phyloP scores from a whole-genome alignment of 2,797 vertebrate species.

The Pipistrellus pipistrellus region DNA sequence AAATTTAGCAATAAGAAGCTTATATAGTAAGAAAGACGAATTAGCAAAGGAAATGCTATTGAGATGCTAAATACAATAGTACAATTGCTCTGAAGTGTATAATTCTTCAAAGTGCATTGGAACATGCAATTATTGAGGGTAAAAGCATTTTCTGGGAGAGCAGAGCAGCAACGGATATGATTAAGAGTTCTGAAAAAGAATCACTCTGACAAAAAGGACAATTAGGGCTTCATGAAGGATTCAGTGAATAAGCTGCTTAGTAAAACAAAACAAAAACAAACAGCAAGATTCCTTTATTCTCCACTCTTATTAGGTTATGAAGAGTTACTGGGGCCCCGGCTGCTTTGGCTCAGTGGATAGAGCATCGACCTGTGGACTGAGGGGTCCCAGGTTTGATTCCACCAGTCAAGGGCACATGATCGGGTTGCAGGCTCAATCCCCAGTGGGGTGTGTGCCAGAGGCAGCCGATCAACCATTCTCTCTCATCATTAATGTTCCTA shows the following conservation, averaged over 20 bases:
- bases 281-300: not conserved
- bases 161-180: not conserved
- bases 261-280: conserved; percentile 12
- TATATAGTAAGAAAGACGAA: conserved; percentile 2
- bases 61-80: not conserved
- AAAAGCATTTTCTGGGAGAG: not conserved
- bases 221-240: not conserved
- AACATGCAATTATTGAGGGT: not conserved
- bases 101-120: conserved; percentile 32
- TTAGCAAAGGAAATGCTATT: conserved; percentile 12
- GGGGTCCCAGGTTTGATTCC: no score
- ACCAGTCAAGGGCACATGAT: no score
- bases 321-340: not conserved
- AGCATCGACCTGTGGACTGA: no score
- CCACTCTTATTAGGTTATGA: not conserved
- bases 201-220: not conserved
- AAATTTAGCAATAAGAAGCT: conserved; percentile 1
- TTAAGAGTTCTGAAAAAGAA: not conserved
- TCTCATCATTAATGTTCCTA: no score
- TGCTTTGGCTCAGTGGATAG: no score
- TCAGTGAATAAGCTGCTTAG: not conserved
- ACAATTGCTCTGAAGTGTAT: conserved; percentile 47
- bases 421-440: no score
- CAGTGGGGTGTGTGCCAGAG: no score
- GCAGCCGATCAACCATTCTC: no score